These are phyloP conservation scores for Biston betularia DNA, from an alignment of 2,888 invertebrate species.

Conservation along the genomic window DNA sequence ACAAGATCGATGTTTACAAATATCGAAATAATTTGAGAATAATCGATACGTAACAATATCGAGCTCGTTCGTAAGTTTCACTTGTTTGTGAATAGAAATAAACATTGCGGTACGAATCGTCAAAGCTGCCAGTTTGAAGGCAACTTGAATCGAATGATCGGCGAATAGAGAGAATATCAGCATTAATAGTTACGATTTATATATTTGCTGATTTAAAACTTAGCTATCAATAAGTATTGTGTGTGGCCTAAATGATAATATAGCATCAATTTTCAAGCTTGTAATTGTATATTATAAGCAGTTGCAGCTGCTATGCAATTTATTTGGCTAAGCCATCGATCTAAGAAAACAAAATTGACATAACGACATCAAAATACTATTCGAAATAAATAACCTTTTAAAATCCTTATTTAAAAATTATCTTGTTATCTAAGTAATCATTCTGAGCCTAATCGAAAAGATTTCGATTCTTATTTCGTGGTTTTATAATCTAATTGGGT, in stretches of 20 bases:
- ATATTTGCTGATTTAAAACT: slow-evolving; percentile 20
- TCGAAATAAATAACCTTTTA: not conserved
- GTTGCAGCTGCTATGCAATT: not conserved
- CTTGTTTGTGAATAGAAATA: not conserved
- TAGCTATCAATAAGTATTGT: slow-evolving; percentile 24
- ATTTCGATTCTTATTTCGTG: too few relatives aligned
- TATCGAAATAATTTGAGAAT: slow-evolving; percentile 8
- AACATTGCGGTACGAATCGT: slow-evolving; percentile 3
- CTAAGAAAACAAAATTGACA: not conserved
- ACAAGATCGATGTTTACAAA: not conserved
- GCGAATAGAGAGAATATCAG: slow-evolving; percentile 4
- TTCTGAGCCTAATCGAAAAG: too few relatives aligned
- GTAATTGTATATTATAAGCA: slow-evolving; percentile 7
- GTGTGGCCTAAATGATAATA: slow-evolving; percentile 30
- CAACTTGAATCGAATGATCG: not conserved
- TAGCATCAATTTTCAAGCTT: slow-evolving; percentile 25
- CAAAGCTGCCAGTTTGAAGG: not conserved
- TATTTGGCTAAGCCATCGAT: slow-evolving; percentile 4
- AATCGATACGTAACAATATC: slow-evolving; percentile 11
- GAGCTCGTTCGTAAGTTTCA: not conserved
- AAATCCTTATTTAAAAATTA: not conserved
- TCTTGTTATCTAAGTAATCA: too few relatives aligned
- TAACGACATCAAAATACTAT: not conserved
- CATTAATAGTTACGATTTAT: slow-evolving; percentile 10
- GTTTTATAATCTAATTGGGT: too few relatives aligned